Conservation (phyloP, 2,113 vertebrate species). For the Oryzias javanicus region DNA sequence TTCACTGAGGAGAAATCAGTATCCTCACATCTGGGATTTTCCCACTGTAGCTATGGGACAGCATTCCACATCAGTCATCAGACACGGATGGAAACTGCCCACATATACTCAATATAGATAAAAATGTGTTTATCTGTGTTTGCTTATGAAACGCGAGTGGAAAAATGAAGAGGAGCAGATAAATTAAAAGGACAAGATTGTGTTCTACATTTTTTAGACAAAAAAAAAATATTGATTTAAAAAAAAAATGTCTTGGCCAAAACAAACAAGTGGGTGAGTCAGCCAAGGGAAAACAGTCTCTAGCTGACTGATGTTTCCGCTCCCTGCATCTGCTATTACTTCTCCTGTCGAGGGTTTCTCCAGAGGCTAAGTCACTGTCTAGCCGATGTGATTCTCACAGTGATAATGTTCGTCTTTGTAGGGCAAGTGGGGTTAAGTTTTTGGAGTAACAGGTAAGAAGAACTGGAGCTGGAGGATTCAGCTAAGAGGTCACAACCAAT, state of each 20-base stretch:
- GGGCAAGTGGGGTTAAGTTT: slow-evolving; percentile 8
- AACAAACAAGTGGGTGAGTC: slow-evolving; percentile 64
- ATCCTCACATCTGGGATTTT: slow-evolving; percentile 70
- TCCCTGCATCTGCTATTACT: slow-evolving; percentile 59
- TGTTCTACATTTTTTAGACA: slow-evolving; percentile 20
- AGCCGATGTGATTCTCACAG: slow-evolving; percentile 33
- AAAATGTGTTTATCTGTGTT: slow-evolving; percentile 28
- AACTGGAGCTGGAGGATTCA: slow-evolving; percentile 10
- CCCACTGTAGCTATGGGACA: slow-evolving; percentile 53
- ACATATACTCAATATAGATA: slow-evolving; percentile 32
- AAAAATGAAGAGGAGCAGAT: slow-evolving; percentile 2
- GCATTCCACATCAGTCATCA: slow-evolving; percentile 65
- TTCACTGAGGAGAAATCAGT: slow-evolving; percentile 54
- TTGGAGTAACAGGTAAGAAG: background rate
- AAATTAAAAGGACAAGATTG: slow-evolving; percentile 5
- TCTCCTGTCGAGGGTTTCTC: slow-evolving; percentile 41
- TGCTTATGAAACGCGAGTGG: slow-evolving; percentile 17
- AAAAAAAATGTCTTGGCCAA: slow-evolving; percentile 39
- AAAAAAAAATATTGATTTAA: slow-evolving; percentile 10
- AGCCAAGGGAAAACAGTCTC: slow-evolving; percentile 56
- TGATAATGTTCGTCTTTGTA: slow-evolving; percentile 35
- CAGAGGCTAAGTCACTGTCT: slow-evolving; percentile 45
- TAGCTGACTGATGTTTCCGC: slow-evolving; percentile 68
- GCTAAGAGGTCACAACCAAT: slow-evolving; percentile 32
- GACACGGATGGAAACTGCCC: slow-evolving; percentile 28